phyloP scores from a whole-genome alignment of 2,113 vertebrate species.

The Hyla sarda region DNA sequence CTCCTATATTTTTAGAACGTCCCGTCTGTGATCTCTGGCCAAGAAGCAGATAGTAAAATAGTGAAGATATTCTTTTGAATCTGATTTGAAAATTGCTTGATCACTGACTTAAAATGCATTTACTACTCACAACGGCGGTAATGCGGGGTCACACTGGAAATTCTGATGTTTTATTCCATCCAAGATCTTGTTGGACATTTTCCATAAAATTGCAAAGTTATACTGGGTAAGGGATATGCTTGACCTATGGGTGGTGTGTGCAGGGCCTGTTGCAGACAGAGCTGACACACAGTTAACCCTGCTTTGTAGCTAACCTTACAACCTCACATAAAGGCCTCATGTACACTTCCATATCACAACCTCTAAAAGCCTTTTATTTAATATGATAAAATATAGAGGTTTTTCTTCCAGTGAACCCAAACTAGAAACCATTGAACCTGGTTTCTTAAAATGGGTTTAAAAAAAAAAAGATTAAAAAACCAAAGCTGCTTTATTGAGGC shows the following conservation, averaged over 20 bases:
- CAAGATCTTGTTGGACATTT: background rate
- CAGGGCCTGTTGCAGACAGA: background rate
- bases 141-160: background rate
- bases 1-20: background rate
- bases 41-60: background rate
- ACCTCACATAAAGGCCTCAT: background rate
- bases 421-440: no score
- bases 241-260: constrained; percentile 19
- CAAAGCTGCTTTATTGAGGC: no score
- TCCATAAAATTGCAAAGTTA: constrained; percentile 33
- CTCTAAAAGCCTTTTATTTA: background rate
- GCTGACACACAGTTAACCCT: background rate
- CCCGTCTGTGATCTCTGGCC: background rate
- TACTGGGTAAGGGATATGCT: constrained; percentile 23
- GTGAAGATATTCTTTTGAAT: background rate
- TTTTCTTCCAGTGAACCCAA: no score
- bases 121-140: background rate
- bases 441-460: no score
- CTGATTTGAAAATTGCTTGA: background rate
- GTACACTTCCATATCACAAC: background rate
- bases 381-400: no score
- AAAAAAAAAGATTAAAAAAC: no score
- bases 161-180: background rate
- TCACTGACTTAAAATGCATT: background rate
- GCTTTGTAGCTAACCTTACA: background rate